Evolutionary conservation across 2,888 invertebrate species (phyloP).

Genomic region (Agrotis exclamationis): DNA sequence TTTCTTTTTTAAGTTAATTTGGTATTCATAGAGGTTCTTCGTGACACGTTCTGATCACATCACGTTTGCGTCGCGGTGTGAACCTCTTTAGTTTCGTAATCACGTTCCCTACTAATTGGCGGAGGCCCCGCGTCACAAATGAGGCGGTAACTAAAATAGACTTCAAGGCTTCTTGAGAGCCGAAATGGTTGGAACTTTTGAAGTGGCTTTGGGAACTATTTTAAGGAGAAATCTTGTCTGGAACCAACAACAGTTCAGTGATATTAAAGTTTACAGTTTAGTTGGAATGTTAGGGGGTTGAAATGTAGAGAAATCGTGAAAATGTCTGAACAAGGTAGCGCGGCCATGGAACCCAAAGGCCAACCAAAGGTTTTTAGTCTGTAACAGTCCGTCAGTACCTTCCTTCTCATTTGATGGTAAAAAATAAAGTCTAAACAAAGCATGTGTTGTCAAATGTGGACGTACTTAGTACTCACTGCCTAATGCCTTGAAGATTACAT

Average conservation of each 20-base stretch:
- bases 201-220: conserved; percentile 17
- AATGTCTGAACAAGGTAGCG: too few relatives aligned
- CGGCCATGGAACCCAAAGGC: too few relatives aligned
- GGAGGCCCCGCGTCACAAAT: conserved; percentile 50
- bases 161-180: conserved; percentile 22
- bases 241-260: neutral
- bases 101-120: conserved; percentile 64
- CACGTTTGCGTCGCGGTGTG: conserved; percentile 14
- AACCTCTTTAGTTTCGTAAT: conserved; percentile 63
- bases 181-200: conserved; percentile 19
- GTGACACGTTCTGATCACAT: conserved; percentile 18
- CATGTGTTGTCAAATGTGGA: too few relatives aligned
- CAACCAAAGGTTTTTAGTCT: too few relatives aligned
- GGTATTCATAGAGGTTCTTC: neutral
- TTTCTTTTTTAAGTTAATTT: neutral
- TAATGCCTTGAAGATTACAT: too few relatives aligned
- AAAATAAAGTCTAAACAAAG: too few relatives aligned
- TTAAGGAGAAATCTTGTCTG: neutral
- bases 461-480: too few relatives aligned
- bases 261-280: neutral
- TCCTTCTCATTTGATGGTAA: too few relatives aligned
- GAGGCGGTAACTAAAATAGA: conserved; percentile 46
- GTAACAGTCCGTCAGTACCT: too few relatives aligned
- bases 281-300: too few relatives aligned
- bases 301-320: too few relatives aligned